These are phyloP conservation scores for Premnoplex brunnescens DNA, from an alignment of 2,797 vertebrate species.

Conservation along the genomic window DNA sequence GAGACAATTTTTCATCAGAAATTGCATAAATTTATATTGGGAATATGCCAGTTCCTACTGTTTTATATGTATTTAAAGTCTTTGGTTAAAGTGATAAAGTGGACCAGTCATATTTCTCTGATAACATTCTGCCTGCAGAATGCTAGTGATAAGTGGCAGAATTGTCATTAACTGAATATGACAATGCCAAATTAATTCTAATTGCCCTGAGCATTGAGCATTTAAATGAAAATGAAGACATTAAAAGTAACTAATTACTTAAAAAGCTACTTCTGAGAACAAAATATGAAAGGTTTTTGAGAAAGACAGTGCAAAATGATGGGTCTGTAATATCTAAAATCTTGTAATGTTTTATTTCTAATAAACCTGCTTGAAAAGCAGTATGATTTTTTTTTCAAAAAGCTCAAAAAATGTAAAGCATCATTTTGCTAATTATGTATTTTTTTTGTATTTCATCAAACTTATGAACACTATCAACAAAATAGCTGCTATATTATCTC, in stretches of 20 bases:
- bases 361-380: constrained; percentile 32
- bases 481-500: not conserved
- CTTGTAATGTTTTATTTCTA: constrained; percentile 61
- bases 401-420: not conserved
- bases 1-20: constrained; percentile 1
- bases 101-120: constrained; percentile 64
- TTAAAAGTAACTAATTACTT: constrained; percentile 87
- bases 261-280: constrained; percentile 72
- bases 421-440: not conserved
- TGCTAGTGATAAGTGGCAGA: constrained; percentile 76
- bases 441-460: constrained; percentile 5
- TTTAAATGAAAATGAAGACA: constrained; percentile 88
- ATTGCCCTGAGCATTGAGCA: constrained; percentile 88
- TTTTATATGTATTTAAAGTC: constrained; percentile 30
- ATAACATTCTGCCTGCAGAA: constrained; percentile 75
- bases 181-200: constrained; percentile 87
- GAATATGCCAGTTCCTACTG: constrained; percentile 22
- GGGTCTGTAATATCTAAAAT: not conserved
- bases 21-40: constrained; percentile 34
- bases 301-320: constrained; percentile 42
- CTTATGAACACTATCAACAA: not conserved
- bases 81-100: constrained; percentile 45
- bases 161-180: constrained; percentile 78
- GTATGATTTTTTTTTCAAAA: constrained; percentile 29
- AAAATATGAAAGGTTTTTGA: constrained; percentile 61